Percentiles rank a stretch among this genome's conserved stretches.
These are phyloP conservation scores for Napeogenes inachia DNA, from an alignment of 2,888 invertebrate genomes.

Conservation along the genomic window DNA sequence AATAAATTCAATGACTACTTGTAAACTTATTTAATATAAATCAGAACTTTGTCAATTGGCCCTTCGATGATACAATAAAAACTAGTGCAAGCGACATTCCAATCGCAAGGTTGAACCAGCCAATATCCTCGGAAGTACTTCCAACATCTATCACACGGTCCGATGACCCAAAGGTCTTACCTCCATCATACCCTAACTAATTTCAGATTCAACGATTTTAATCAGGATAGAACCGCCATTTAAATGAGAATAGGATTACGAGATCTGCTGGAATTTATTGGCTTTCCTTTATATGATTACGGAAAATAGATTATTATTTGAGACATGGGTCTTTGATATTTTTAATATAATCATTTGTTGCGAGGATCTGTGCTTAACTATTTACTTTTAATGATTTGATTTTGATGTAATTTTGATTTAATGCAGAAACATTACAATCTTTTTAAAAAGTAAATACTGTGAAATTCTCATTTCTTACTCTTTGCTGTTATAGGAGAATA, in stretches of 20 bases:
- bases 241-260: slow-evolving; percentile 28
- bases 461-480: no score
- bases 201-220: slow-evolving; percentile 30
- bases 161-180: slow-evolving; percentile 24
- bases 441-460: no score
- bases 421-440: no score
- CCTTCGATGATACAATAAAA: background rate
- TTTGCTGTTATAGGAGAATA: no score
- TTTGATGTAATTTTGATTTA: no score
- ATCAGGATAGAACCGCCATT: slow-evolving; percentile 30
- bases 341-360: background rate
- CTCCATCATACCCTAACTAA: slow-evolving; percentile 30
- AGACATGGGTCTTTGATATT: background rate
- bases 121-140: slow-evolving; percentile 11
- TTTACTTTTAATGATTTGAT: no score
- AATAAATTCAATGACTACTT: no score
- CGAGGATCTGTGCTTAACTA: no score
- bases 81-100: background rate
- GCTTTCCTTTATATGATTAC: background rate
- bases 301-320: background rate
- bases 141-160: slow-evolving; percentile 24
- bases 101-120: background rate
- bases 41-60: background rate
- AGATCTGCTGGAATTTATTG: slow-evolving; percentile 4
- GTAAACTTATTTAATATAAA: no score